A percentile compares a stretch with the other conserved stretches of the same genome.
Conservation (phyloP, 2,888 invertebrate species). For the Agriotes lineatus region DNA sequence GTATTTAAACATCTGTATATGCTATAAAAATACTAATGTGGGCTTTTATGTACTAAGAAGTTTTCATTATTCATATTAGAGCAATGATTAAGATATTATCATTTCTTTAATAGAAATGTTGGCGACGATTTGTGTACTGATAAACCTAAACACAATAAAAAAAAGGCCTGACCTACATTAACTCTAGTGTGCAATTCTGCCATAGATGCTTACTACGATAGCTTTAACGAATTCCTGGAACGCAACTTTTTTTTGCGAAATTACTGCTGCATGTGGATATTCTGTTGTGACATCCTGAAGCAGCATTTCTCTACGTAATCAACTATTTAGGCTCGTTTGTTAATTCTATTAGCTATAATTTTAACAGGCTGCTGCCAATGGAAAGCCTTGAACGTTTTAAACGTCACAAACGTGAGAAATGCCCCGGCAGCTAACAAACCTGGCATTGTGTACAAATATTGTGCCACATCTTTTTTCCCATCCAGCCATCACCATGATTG, state of each 20-base stretch:
- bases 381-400: conserved; percentile 8
- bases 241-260: conserved; percentile 5
- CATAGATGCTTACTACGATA: too few species aligned
- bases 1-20: too few species aligned
- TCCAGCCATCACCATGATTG: not conserved
- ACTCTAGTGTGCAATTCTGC: too few species aligned
- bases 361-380: conserved; percentile 1
- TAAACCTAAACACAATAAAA: too few species aligned
- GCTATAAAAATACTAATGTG: too few species aligned
- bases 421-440: not conserved
- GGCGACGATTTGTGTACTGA: too few species aligned
- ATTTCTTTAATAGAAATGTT: too few species aligned
- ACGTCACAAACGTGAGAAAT: conserved; percentile 20
- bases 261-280: not conserved
- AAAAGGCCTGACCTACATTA: too few species aligned
- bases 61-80: too few species aligned
- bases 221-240: too few species aligned
- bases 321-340: conserved; percentile 4
- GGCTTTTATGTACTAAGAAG: too few species aligned
- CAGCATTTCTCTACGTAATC: not conserved
- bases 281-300: conserved; percentile 12
- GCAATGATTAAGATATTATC: too few species aligned
- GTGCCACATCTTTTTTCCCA: conserved; percentile 7
- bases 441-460: conserved; percentile 2
- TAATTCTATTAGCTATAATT: not conserved